phyloP scores from a whole-genome alignment of 2,888 invertebrate species.

The Polymixis flavicincta region DNA sequence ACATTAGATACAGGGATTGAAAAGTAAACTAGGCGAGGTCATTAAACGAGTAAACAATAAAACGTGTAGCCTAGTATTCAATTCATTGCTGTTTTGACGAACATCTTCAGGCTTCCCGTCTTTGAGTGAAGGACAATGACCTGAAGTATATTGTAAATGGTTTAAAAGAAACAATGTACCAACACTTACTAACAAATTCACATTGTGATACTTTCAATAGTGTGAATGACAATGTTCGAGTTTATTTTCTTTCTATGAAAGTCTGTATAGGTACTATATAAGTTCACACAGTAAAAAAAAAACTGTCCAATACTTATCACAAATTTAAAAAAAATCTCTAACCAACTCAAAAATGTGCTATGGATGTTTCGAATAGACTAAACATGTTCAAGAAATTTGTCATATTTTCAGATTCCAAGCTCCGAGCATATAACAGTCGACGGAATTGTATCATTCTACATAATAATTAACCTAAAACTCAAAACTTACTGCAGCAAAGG shows the following conservation, averaged over 20 bases:
- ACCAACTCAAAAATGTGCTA: background rate
- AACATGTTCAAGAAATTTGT: background rate
- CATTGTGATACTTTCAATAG: slow-evolving; percentile 11
- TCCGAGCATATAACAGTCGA: slow-evolving; percentile 1
- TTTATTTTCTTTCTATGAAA: background rate
- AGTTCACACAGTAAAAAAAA: background rate
- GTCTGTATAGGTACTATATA: too few relatives aligned
- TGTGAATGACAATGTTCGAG: background rate
- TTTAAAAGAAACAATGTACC: background rate
- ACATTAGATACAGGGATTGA: slow-evolving; percentile 14
- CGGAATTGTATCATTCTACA: background rate
- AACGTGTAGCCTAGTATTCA: background rate
- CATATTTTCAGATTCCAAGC: background rate
- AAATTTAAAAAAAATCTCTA: background rate
- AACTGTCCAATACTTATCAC: background rate
- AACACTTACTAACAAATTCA: background rate
- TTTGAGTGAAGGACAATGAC: background rate
- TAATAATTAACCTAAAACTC: slow-evolving; percentile 7
- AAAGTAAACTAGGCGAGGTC: slow-evolving; percentile 39
- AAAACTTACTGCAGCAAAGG: slow-evolving; percentile 82
- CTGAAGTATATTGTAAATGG: background rate
- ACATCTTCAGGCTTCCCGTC: background rate
- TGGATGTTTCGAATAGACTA: background rate
- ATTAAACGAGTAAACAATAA: slow-evolving; percentile 21
- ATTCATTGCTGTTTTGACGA: background rate